phyloP scores from a whole-genome alignment of 2,113 vertebrate species.

The Melanocharis versteri region DNA sequence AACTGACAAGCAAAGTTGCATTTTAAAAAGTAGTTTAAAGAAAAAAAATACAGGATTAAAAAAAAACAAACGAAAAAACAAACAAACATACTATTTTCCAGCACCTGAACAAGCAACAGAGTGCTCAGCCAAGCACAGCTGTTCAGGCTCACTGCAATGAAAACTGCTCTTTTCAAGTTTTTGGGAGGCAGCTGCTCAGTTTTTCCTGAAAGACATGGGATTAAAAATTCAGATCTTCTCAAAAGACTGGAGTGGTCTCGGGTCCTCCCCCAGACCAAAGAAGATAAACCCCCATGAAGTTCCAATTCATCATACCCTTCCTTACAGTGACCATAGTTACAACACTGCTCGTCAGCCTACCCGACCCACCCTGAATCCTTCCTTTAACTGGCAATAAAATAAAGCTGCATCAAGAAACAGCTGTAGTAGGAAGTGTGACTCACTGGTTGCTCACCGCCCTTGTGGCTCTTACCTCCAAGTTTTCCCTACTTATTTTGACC shows the following conservation, averaged over 20 bases:
- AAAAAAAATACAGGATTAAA: background rate
- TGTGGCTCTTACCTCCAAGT: background rate
- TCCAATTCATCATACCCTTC: background rate
- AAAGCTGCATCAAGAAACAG: background rate
- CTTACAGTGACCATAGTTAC: background rate
- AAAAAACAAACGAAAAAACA: fast-evolving
- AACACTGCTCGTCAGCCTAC: background rate
- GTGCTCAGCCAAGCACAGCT: background rate
- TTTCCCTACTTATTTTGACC: background rate
- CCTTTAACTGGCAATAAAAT: background rate
- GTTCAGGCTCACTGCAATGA: background rate
- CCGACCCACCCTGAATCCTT: background rate
- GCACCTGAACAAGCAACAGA: background rate
- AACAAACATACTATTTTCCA: background rate
- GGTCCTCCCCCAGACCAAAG: background rate
- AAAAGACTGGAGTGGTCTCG: background rate
- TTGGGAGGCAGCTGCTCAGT: background rate
- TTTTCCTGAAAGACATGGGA: background rate
- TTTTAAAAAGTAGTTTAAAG: background rate
- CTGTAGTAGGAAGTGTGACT: background rate
- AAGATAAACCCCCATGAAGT: background rate
- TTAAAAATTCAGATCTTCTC: background rate
- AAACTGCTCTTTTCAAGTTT: background rate
- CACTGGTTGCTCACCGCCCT: background rate
- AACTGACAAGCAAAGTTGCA: background rate